Base-by-base conservation (phyloP, 2,797 vertebrate genomes). In the Rachycentron canadum region DNA sequence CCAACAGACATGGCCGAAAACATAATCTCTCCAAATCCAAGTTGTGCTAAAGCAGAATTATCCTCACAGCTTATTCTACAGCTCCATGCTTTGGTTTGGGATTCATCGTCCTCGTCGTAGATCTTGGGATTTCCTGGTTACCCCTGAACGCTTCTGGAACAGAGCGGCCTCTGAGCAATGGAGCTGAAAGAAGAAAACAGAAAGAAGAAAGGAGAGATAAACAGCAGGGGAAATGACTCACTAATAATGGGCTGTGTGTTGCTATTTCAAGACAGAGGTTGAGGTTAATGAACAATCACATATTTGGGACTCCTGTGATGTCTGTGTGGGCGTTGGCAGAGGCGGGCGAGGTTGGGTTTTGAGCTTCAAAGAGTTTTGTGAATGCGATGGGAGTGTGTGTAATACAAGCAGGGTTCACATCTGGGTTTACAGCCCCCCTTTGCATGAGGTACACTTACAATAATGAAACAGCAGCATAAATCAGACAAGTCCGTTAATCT, bases 251-350 rank as follows among this genome's bases (percentile, higher is more conserved):
- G 64, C 4, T 73, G 78, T 74, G 25, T 34, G 66, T 73, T 71
- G 69, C 85, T 91, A 84, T 93, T 92, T 91, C 70, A 86, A 90
- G 87, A 73, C 78, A 34, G 65, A 70, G 90, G 87, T 88, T 76
- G 79, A 88, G 90, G 85, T 90, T 93, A 93, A 93, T 93, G 92
- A 94, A 92, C 88, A 90, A 89, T 92, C 90, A 86, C 83, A 86
- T 88, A 85, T 83, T 87, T 72, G 69, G 87, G 85, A 79, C 65
- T 77, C 78, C 63, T 83, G 82, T 83, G 78, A 74, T 32, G 78
- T 85, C 43, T 78, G 69, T 61, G 69, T 45, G 66, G 55, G 50
- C 14, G 43, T 38, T 7, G 58, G 67, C 30, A 72, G 8, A 78
- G 66, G 64, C 19, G 41, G 45, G 49, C 0, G 23, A 45, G 28